Percentiles rank a stretch among this genome's conserved stretches.
These are phyloP conservation scores for Sinocyclocheilus rhinocerous DNA, from an alignment of 2,113 vertebrate species.

Conservation along the genomic window DNA sequence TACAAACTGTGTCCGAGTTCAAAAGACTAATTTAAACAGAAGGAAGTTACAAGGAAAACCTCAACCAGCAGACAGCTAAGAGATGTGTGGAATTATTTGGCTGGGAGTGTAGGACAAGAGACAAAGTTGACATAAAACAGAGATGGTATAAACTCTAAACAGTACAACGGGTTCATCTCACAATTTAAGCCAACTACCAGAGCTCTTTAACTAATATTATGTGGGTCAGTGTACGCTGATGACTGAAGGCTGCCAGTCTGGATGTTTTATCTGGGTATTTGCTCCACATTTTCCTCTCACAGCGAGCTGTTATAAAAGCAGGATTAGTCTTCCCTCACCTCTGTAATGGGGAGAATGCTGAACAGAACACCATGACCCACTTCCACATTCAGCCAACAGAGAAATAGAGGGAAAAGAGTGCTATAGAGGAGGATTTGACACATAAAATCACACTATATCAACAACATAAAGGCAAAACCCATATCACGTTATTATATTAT, in stretches of 20 bases:
- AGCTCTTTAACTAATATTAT: neutral
- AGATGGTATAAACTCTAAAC: neutral
- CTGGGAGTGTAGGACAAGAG: neutral
- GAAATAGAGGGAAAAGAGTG: neutral
- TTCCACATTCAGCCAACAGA: constrained; percentile 8
- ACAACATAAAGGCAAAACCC: neutral
- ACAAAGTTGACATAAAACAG: constrained; percentile 7
- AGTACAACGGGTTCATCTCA: neutral
- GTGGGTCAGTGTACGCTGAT: neutral
- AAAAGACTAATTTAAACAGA: neutral
- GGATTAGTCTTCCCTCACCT: constrained; percentile 55
- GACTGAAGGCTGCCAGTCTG: neutral
- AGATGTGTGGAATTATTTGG: neutral
- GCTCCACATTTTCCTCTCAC: constrained; percentile 28
- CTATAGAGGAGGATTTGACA: neutral
- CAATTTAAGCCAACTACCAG: neutral
- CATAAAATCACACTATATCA: neutral
- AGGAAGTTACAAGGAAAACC: neutral
- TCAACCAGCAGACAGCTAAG: neutral
- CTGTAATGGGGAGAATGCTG: neutral
- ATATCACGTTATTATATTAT: neutral
- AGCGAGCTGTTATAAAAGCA: constrained; percentile 47
- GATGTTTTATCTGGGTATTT: constrained; percentile 36
- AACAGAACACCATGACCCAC: constrained; percentile 49
- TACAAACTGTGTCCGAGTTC: neutral